Percentiles rank a stretch among this genome's conserved stretches.
phyloP scores from a whole-genome alignment of 2,113 vertebrate species.

The Periophthalmus modestus region DNA sequence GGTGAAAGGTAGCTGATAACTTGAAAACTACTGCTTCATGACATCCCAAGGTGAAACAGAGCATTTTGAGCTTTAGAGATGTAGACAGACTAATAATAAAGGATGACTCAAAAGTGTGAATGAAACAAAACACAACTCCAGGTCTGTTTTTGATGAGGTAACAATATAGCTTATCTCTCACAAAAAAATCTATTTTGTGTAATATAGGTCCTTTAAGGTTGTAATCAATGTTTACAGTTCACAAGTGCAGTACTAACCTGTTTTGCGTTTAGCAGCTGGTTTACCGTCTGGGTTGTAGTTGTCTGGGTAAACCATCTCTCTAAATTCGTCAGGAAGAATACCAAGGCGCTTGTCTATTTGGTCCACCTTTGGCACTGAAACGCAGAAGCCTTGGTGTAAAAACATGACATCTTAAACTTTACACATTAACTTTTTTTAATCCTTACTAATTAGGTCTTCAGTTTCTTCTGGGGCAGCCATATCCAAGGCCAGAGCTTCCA shows the following conservation, averaged over 20 bases:
- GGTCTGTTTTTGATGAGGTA: too few species aligned
- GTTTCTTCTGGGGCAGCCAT: constrained; percentile 84
- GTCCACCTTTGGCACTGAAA: constrained; percentile 87
- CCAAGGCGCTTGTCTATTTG: constrained; percentile 86
- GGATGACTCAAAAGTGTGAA: too few species aligned
- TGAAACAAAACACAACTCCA: too few species aligned
- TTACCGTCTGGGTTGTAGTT: constrained; percentile 85
- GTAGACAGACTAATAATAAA: too few species aligned
- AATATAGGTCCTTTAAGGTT: too few species aligned
- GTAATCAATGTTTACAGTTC: neutral
- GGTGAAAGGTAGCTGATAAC: too few species aligned
- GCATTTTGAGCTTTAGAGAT: too few species aligned
- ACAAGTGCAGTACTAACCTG: constrained; percentile 49
- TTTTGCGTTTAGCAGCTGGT: constrained; percentile 79
- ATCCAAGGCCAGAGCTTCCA: constrained; percentile 93
- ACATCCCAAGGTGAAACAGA: too few species aligned
- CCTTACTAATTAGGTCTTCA: constrained; percentile 91
- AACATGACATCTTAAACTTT: neutral
- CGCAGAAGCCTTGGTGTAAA: neutral
- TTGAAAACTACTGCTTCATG: too few species aligned
- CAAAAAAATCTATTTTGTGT: too few species aligned
- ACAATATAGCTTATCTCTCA: too few species aligned
- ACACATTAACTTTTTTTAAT: neutral
- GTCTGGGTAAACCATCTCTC: constrained; percentile 89
- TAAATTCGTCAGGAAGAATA: constrained; percentile 85